These are phyloP conservation scores for Ashinkailepas kermadecensis DNA, from an alignment of 2,888 invertebrate genomes.

Conservation along the genomic window DNA sequence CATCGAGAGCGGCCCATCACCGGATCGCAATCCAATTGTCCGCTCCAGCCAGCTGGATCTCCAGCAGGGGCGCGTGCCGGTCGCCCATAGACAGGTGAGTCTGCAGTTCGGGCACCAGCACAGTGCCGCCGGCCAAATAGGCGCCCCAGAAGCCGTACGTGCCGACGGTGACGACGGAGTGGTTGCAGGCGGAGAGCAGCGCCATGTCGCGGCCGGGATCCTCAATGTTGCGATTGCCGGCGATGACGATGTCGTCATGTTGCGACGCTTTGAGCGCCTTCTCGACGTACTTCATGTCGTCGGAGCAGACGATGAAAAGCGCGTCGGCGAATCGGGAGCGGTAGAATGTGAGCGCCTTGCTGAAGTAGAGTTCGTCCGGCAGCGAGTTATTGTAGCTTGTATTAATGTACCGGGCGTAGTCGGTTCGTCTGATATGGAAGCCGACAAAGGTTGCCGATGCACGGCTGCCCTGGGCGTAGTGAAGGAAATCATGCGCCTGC, in stretches of 20 bases:
- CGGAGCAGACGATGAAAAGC: slow-evolving; percentile 15
- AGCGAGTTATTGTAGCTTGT: neutral
- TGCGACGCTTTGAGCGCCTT: neutral
- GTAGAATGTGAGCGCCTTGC: neutral
- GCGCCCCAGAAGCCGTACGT: slow-evolving; percentile 25
- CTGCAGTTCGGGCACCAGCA: slow-evolving; percentile 5
- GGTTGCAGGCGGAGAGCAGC: slow-evolving; percentile 23
- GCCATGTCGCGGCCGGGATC: slow-evolving; percentile 19
- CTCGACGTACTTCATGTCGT: neutral
- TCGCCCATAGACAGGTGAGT: neutral
- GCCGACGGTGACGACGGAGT: slow-evolving; percentile 11
- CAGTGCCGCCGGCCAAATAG: slow-evolving; percentile 21
- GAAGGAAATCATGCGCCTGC: neutral
- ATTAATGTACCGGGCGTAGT: neutral
- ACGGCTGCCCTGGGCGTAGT: neutral
- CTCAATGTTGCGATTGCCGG: neutral
- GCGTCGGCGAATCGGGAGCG: neutral
- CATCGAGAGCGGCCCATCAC: no score
- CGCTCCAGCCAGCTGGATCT: slow-evolving; percentile 5
- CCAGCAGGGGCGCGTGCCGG: neutral
- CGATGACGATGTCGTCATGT: neutral
- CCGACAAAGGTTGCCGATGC: neutral
- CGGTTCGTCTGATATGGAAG: slow-evolving; percentile 3
- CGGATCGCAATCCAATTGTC: neutral
- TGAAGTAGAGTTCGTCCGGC: neutral